Evolutionary conservation across 2,797 vertebrate species (phyloP).

Genomic region (Fistularia commersonii): DNA sequence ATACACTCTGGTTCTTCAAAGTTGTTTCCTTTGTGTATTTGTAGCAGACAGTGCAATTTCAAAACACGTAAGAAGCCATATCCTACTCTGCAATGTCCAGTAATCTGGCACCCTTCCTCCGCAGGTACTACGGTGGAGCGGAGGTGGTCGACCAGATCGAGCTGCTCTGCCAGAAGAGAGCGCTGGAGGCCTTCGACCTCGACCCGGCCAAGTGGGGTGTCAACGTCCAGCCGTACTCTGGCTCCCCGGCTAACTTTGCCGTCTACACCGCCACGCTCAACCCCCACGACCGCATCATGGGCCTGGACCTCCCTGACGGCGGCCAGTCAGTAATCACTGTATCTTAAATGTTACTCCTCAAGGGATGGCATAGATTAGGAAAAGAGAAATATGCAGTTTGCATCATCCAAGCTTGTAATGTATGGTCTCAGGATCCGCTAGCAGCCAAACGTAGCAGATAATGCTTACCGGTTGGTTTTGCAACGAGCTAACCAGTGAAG

Average conservation of each 20-base stretch:
- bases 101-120: background rate
- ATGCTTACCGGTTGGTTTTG: too few species aligned
- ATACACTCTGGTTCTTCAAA: too few species aligned
- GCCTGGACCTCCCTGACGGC: slow-evolving; percentile 90
- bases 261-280: slow-evolving; percentile 88
- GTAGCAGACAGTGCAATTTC: too few species aligned
- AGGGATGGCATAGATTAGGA: too few species aligned
- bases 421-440: too few species aligned
- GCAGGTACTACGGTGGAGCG: slow-evolving; percentile 90
- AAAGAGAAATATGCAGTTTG: too few species aligned
- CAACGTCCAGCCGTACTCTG: slow-evolving; percentile 94
- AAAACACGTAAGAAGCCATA: too few species aligned
- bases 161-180: slow-evolving; percentile 87
- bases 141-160: slow-evolving; percentile 94
- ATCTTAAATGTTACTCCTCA: background rate
- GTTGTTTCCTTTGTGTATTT: too few species aligned
- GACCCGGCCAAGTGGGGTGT: slow-evolving; percentile 88
- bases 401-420: too few species aligned
- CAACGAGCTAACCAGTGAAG: too few species aligned
- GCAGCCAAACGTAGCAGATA: too few species aligned
- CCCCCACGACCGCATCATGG: slow-evolving; percentile 95
- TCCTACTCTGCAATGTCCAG: too few species aligned
- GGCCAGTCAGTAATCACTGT: slow-evolving; percentile 83
- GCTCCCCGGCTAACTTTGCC: slow-evolving; percentile 92
- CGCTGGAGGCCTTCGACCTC: slow-evolving; percentile 88